phyloP scores from a whole-genome alignment of 2,888 invertebrate genomes.

The Prosopocoilus inquinatus region DNA sequence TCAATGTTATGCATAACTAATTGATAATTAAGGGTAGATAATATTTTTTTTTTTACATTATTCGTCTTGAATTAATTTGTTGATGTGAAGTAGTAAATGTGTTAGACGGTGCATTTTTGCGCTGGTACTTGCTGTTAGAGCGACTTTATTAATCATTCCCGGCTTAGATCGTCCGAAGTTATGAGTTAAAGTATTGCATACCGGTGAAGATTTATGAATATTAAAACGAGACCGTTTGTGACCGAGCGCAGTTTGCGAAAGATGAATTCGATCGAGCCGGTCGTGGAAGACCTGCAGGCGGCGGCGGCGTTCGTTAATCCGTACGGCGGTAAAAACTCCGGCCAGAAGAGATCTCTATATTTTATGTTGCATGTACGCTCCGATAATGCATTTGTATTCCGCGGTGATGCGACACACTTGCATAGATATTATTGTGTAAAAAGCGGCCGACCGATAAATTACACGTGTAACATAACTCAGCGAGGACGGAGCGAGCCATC shows the following conservation, averaged over 20 bases:
- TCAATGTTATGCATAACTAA: too few species aligned
- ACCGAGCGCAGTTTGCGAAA: too few species aligned
- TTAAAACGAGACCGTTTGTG: too few species aligned
- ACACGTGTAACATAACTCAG: slow-evolving; percentile 42
- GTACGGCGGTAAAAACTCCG: slow-evolving; percentile 1
- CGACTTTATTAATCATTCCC: background rate
- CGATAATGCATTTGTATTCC: slow-evolving; percentile 36
- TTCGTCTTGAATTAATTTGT: too few species aligned
- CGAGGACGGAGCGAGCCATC: slow-evolving; percentile 14
- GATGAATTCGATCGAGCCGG: too few species aligned
- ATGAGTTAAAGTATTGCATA: background rate
- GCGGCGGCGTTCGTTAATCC: background rate
- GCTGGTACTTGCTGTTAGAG: background rate
- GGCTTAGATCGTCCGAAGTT: background rate
- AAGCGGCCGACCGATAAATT: slow-evolving; percentile 39
- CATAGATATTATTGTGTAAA: slow-evolving; percentile 36
- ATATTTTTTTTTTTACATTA: too few species aligned
- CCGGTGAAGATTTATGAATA: background rate
- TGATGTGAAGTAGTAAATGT: too few species aligned
- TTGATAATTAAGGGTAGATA: too few species aligned
- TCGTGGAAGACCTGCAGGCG: too few species aligned
- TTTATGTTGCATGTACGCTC: slow-evolving; percentile 32
- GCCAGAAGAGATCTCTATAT: slow-evolving; percentile 45
- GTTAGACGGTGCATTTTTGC: too few species aligned
- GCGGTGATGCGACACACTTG: slow-evolving; percentile 31